Evolutionary conservation across 2,113 vertebrate genomes (phyloP), one percentile per base, ranked within the genome.

Genomic region (Nerophis ophidion): DNA sequence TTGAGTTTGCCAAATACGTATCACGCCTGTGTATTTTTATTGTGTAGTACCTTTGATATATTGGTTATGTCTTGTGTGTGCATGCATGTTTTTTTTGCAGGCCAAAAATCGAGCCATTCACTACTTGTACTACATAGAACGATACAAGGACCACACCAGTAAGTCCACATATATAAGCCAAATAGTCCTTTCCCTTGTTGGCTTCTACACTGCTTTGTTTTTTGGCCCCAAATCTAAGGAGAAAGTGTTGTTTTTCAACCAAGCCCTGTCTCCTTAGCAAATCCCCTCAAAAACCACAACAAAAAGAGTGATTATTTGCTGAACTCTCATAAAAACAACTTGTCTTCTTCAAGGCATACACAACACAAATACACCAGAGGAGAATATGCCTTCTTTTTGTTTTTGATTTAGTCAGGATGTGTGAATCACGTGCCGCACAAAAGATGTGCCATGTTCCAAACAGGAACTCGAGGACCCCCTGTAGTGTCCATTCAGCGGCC

Each of bases 31-130:
- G 51, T 53, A 15, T 35, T 7, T 53, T 38, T 36, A 42, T 54
- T 54, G 52, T 36, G 26, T 26, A 26, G 26, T 26, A 26, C 26
- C 50, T 12, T 16, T 40, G 17, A 8, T 14, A 47, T 46, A 14
- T 3, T 14, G 45, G 47, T 34, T 46, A 9, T 17, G 19, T 4
- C n/a, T 6, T 19, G 4, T 50, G 15, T 63, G 36, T 74, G 33
- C 58, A 11, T 57, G 4, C 47, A 42, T 60, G 10, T 36, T 19
- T 16, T 35, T 35, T 10, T 2, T 50, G 9, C 76, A 99, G 97
- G 96, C 97, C 48, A 98, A 97, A 86, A 98, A 98, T 86, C 86
- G 86, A 91, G 96, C 97, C 0, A 68, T 94, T 61, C 90, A 84
- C 51, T 91, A 89, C 82, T 79, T 99, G 58, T 88, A 93, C 64